Base-by-base conservation (phyloP, 2,888 invertebrate genomes). In the Volucella bombylans region DNA sequence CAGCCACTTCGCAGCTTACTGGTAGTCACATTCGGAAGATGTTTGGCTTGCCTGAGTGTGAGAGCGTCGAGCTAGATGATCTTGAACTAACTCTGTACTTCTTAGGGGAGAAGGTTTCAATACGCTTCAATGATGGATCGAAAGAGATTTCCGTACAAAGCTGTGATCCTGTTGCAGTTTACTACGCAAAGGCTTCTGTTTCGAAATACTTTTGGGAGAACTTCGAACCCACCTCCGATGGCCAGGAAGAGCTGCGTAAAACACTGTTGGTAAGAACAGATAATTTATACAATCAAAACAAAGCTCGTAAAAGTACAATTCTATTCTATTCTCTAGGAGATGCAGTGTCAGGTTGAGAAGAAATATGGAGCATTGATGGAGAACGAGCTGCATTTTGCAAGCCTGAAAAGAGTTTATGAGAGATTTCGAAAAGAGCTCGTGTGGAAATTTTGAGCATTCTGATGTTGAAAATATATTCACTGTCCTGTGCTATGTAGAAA, bases 321-420 rank as follows among this genome's bases (percentile, higher is more conserved):
- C 6, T 6, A 6, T 55, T 57, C n/a, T 38, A n/a, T 8, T n/a
- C 79, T 76, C 4, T 49, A 90, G 90, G 89, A 89, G 86, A 78
- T 88, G 6, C 90, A 90, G 72, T 88, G 87, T 43, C 88, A 90
- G 49, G 69, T 89, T 59, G 89, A 90, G 31, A 87, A 83, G 11
- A 87, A 88, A 55, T 89, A 89, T 85, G 88, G 88, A 4, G 65
- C 76, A 1, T 86, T 87, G 6, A 9, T 59, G 8, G 79, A 86
- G 3, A 10, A 47, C 8, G 65, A 80, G 1, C 4, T 89, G 57
- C 89, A 89, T 82, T 83, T 89, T 18, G 88, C 89, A 41, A 88
- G 87, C 14, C 65, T 90, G 39, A 59, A 78, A 41, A 86, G 87
- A 3, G 87, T 89, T 65, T 90, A 90, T 86, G 80, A 77, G 31